Evolutionary conservation across 2,888 invertebrate species (phyloP), one percentile per base, ranked within the genome.

Genomic region (Spodoptera littoralis): DNA sequence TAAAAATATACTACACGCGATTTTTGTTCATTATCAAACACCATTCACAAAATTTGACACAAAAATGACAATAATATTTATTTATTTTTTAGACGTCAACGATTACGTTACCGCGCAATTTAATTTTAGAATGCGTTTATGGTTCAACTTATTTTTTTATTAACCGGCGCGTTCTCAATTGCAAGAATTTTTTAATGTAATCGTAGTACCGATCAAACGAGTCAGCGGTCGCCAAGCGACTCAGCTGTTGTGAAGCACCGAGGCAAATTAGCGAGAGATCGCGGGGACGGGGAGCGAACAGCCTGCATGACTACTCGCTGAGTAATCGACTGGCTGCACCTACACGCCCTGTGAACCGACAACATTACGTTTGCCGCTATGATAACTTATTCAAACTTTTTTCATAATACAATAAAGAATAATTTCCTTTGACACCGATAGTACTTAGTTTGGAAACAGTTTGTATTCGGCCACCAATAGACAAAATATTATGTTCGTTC

Each of bases 281-380:
- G 85, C 84, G 85, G 82, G 79, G 83, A 75, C 79, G 82, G 75
- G 81, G 79, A 75, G 77, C 80, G 78, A 80, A 65, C 84, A 84
- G 87, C 88, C 88, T 88, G 90, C 89, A 90, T 92, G 91, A 90
- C 90, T 91, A 82, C 82, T 70, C 84, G 86, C 87, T 93, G 93
- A 92, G 85, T 92, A 91, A 92, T 90, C 88, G 81, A 85, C 86
- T 83, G 81, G 81, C 84, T 89, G 90, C 90, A 90, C 90, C 90
- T 90, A 90, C 88, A 84, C 84, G 83, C 82, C 84, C 83, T 82
- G 84, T 77, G 80, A 85, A 84, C 83, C 80, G 52, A 70, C 78
- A 60, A 74, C 56, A 65, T 74, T 69, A 76, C 48, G 22, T 67
- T 69, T 77, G 53, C 68, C 53, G 54, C 44, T 61, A 60, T 46